Evolutionary conservation across 2,113 vertebrate species (phyloP).

Genomic region (Petrocephalus zakoni): DNA sequence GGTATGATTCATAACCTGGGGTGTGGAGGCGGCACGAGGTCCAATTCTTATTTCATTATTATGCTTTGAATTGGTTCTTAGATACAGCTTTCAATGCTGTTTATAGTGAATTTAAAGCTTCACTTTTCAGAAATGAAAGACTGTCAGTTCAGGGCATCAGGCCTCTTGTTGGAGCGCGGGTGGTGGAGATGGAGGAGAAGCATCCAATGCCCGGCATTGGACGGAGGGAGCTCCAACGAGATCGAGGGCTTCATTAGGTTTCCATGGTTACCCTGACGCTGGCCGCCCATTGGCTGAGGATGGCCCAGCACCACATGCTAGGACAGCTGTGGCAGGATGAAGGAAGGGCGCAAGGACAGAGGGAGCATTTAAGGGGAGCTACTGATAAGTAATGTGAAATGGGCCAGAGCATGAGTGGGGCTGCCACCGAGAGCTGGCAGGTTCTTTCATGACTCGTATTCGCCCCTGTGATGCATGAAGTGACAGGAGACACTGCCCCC

Average conservation of each 20-base stretch:
- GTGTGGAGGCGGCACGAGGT: too few relatives aligned
- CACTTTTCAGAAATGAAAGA: too few relatives aligned
- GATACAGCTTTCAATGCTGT: too few relatives aligned
- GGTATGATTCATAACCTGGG: too few relatives aligned
- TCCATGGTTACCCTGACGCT: neutral
- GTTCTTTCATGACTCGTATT: neutral
- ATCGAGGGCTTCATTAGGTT: neutral
- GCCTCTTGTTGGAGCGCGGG: too few relatives aligned
- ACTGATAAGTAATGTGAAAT: neutral
- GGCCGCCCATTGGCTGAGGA: neutral
- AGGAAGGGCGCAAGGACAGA: neutral
- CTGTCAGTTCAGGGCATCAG: too few relatives aligned
- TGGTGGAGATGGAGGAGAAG: neutral
- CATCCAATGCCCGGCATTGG: neutral
- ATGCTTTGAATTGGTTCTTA: too few relatives aligned
- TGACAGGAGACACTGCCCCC: neutral
- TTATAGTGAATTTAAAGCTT: too few relatives aligned
- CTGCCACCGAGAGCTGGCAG: neutral
- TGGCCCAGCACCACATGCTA: neutral
- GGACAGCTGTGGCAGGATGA: neutral
- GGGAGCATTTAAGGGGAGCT: neutral
- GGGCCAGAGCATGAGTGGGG: neutral
- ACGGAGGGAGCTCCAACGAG: neutral
- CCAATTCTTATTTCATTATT: neutral
- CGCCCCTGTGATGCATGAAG: neutral